A percentile compares a stretch with the other conserved stretches of the same genome.
These are phyloP conservation scores for Hydrotaea cyrtoneurina DNA, from an alignment of 2,888 invertebrate species.

Conservation along the genomic window DNA sequence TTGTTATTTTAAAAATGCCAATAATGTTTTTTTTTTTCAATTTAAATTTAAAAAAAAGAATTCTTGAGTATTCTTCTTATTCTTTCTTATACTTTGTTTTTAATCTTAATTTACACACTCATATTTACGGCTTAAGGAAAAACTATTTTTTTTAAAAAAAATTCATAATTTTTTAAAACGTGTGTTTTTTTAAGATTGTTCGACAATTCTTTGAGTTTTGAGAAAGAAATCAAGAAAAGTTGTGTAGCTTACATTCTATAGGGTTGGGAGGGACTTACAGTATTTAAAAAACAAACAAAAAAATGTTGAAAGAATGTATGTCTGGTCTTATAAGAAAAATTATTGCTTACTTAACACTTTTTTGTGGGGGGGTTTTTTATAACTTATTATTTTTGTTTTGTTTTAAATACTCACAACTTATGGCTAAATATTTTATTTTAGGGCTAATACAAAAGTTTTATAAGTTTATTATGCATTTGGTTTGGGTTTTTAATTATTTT, in stretches of 20 bases:
- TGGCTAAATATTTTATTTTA: conserved; percentile 36
- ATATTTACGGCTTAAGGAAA: background rate
- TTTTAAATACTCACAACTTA: conserved; percentile 47
- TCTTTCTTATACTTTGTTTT: background rate
- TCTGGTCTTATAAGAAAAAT: conserved; percentile 67
- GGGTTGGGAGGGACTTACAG: background rate
- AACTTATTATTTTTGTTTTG: conserved; percentile 46
- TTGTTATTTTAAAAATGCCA: background rate
- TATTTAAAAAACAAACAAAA: background rate
- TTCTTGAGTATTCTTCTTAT: background rate
- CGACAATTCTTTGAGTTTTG: conserved; percentile 64
- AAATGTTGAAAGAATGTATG: conserved; percentile 1
- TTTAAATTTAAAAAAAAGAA: too few species aligned
- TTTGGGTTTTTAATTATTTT: conserved; percentile 18
- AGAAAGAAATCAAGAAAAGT: conserved; percentile 48
- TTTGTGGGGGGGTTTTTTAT: conserved; percentile 56
- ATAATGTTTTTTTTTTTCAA: too few species aligned
- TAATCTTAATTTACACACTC: background rate
- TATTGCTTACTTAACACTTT: conserved; percentile 80
- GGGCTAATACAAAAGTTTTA: conserved; percentile 23
- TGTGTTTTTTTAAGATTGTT: conserved; percentile 61
- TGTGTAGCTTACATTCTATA: background rate
- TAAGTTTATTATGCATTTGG: conserved; percentile 18
- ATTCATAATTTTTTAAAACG: background rate
- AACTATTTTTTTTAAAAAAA: conserved; percentile 2